A percentile compares a stretch with the other conserved stretches of the same genome.
phyloP scores from a whole-genome alignment of 1,140 invertebrate species.

The Drosophila sproati region DNA sequence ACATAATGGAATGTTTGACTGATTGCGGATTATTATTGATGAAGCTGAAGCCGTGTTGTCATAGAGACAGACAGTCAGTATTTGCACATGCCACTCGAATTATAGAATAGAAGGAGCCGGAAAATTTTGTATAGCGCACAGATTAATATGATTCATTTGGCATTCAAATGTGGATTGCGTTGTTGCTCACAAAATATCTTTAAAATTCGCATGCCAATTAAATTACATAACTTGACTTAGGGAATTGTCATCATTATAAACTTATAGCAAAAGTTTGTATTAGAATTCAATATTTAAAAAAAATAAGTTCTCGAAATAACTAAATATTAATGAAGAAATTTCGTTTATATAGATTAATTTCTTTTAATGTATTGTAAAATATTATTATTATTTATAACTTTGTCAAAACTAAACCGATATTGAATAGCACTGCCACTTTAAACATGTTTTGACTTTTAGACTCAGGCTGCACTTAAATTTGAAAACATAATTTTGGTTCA shows the following conservation, averaged over 20 bases:
- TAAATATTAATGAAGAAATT: no score
- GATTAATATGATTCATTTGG: slow-evolving; percentile 28
- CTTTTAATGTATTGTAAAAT: no score
- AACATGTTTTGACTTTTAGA: no score
- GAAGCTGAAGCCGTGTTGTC: slow-evolving; percentile 9
- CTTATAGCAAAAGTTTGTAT: background rate
- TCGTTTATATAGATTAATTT: no score
- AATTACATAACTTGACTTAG: slow-evolving; percentile 2
- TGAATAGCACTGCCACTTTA: no score
- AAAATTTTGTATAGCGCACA: slow-evolving; percentile 12
- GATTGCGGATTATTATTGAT: slow-evolving; percentile 57
- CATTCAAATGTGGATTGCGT: slow-evolving; percentile 11
- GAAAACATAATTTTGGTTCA: no score
- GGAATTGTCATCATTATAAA: background rate
- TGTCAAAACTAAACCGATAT: background rate
- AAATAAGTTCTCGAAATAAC: no score
- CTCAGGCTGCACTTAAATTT: no score
- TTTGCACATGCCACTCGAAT: slow-evolving; percentile 3
- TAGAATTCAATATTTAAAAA: no score
- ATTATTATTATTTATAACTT: background rate
- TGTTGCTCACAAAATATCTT: background rate
- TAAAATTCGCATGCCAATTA: slow-evolving; percentile 5
- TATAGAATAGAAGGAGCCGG: background rate
- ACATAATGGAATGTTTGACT: slow-evolving; percentile 54
- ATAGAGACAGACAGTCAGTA: slow-evolving; percentile 7